Conservation (phyloP, 2,888 invertebrate genomes). For the Heteromurus nitidus region DNA sequence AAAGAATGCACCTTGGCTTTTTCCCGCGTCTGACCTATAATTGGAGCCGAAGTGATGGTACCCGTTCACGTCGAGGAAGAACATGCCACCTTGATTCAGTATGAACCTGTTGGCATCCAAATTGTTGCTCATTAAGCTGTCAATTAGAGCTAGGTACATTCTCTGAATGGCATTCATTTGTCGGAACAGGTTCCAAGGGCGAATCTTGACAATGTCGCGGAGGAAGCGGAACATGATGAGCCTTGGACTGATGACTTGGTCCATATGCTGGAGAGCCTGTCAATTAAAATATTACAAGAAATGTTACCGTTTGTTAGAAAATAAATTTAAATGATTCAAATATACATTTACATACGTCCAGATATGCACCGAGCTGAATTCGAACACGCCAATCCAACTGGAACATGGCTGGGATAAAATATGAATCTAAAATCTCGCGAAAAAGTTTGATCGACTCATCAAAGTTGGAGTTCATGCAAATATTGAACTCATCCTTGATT, state of each 20-base stretch:
- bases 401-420: slow-evolving; percentile 55
- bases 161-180: slow-evolving; percentile 36
- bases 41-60: slow-evolving; percentile 36
- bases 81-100: slow-evolving; percentile 44
- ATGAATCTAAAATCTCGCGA: slow-evolving; percentile 26
- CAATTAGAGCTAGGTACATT: slow-evolving; percentile 47
- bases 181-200: slow-evolving; percentile 21
- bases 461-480: slow-evolving; percentile 27
- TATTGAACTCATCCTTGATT: slow-evolving; percentile 53
- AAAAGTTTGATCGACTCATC: slow-evolving; percentile 24
- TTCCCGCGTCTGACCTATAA: slow-evolving; percentile 39
- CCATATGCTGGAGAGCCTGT: slow-evolving; percentile 52
- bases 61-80: slow-evolving; percentile 48
- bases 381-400: slow-evolving; percentile 50
- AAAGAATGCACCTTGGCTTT: slow-evolving; percentile 45
- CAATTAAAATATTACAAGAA: neutral
- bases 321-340: neutral
- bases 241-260: slow-evolving; percentile 45
- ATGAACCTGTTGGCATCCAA: slow-evolving; percentile 52
- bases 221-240: slow-evolving; percentile 49
- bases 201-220: slow-evolving; percentile 45
- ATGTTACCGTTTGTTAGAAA: neutral
- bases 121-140: slow-evolving; percentile 52
- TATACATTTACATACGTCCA: slow-evolving; percentile 32
- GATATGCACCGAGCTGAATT: slow-evolving; percentile 47